Percentiles rank a stretch among this genome's conserved stretches.
phyloP scores from a whole-genome alignment of 2,113 vertebrate genomes.

The Cebidichthys violaceus region DNA sequence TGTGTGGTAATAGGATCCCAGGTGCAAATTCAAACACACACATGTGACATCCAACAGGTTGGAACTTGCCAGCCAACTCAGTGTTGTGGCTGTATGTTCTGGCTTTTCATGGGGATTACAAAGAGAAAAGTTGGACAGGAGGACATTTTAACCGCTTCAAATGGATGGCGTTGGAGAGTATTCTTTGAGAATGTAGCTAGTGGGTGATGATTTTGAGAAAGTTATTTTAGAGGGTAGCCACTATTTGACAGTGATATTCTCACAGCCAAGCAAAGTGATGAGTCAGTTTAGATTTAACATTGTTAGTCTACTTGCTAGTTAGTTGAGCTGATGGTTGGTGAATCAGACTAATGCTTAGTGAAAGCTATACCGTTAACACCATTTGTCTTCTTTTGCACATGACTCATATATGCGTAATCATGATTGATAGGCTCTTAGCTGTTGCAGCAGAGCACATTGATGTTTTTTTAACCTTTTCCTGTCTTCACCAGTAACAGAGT shows the following conservation, averaged over 20 bases:
- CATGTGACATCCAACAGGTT: slow-evolving; percentile 41
- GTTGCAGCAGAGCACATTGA: not conserved
- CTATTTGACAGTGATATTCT: not conserved
- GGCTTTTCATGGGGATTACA: slow-evolving; percentile 44
- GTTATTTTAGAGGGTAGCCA: not conserved
- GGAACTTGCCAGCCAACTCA: slow-evolving; percentile 46
- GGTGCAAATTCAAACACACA: slow-evolving; percentile 51
- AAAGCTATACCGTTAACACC: not conserved
- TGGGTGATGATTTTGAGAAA: not conserved
- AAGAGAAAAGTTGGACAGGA: slow-evolving; percentile 1
- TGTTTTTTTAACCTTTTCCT: not conserved
- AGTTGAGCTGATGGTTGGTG: not conserved
- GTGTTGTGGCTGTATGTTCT: slow-evolving; percentile 25
- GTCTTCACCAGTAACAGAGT: not conserved
- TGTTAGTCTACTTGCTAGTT: not conserved
- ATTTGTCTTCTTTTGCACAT: slow-evolving; percentile 1
- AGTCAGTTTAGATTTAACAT: not conserved
- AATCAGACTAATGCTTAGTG: not conserved
- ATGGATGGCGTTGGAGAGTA: not conserved
- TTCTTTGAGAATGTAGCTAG: not conserved
- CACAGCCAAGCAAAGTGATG: not conserved
- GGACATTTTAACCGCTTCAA: slow-evolving; percentile 1
- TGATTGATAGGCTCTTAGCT: not conserved
- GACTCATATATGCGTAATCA: not conserved
- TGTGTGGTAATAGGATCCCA: slow-evolving; percentile 37